Evolutionary conservation across 2,113 vertebrate species (phyloP), one percentile per base, ranked within the genome.

Genomic region (Semnornis frantzii): DNA sequence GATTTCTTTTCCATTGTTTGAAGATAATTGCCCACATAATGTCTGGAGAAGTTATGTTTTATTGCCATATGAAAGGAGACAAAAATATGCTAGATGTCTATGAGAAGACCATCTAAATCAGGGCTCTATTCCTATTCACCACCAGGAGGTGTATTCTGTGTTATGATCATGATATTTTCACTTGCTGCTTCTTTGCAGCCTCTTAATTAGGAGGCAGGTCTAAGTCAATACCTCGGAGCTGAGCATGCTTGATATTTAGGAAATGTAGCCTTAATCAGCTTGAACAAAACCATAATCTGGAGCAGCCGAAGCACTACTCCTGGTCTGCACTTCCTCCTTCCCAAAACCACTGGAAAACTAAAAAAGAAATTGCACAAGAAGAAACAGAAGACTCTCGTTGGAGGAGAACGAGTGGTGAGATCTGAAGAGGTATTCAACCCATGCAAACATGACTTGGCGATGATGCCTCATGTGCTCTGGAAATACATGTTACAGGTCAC

Each of bases 401-500:
- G 8, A 80, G 31, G 17, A 85, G 37, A 50, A 66, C 1, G 12
- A 48, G 6, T 1, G 2, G 37, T 3, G 3, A 33, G 13, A 15
- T 30, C 1, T 50, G 50, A 44, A 7, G 28, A 72, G 8, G 3
- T 27, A 15, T 54, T 80, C 44, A 34, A 65, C 7, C 3, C 7
- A 9, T 0, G 2, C 5, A n/a, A 12, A 8, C 59, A 37, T 58
- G 11, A 33, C 42, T 15, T 48, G 10, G 37, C 9, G 9, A 5
- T 13, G 25, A 28, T 24, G 24, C 33, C 46, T 72, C 0, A 0
- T 0, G 0, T 46, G 6, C 42, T 54, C 69, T 30, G 39, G 18
- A 68, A 48, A 59, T 15, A 33, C 1, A 2, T 10, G 9, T 46
- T 55, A 10, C 3, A 24, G 4, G 54, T 50, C 23, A 31, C 8